phyloP scores from a whole-genome alignment of 2,113 vertebrate genomes.

The Passer domesticus region DNA sequence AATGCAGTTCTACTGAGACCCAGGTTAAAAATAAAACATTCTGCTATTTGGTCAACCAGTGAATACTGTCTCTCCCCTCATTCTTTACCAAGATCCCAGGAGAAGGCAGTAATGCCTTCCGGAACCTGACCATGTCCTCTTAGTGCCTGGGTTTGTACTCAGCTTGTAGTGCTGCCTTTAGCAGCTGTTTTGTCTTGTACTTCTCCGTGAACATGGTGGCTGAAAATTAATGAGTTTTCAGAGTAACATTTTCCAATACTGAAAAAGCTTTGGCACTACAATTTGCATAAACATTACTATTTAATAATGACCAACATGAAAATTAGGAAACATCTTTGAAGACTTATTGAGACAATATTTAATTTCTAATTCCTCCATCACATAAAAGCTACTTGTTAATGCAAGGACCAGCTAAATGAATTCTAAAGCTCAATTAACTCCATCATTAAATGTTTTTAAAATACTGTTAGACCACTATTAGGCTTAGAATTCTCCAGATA shows the following conservation, averaged over 20 bases:
- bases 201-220: not conserved
- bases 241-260: not conserved
- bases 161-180: not conserved
- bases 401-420: not conserved
- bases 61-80: not conserved
- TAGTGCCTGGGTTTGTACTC: not conserved
- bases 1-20: not conserved
- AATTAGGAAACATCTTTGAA: not conserved
- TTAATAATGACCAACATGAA: not conserved
- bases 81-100: not conserved
- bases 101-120: not conserved
- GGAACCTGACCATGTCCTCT: not conserved
- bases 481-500: not conserved
- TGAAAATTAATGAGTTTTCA: not conserved
- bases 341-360: slow-evolving; percentile 10
- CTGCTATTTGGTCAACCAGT: not conserved
- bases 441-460: slow-evolving; percentile 18
- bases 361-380: slow-evolving; percentile 8
- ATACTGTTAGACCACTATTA: not conserved
- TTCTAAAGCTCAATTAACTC: slow-evolving; percentile 36
- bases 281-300: not conserved
- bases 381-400: slow-evolving; percentile 8
- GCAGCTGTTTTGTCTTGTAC: not conserved
- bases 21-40: not conserved
- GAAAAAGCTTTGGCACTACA: not conserved